A percentile compares a stretch with the other conserved stretches of the same genome.
Evolutionary conservation across 2,113 vertebrate species (phyloP).

Genomic region (Pteropus alecto): DNA sequence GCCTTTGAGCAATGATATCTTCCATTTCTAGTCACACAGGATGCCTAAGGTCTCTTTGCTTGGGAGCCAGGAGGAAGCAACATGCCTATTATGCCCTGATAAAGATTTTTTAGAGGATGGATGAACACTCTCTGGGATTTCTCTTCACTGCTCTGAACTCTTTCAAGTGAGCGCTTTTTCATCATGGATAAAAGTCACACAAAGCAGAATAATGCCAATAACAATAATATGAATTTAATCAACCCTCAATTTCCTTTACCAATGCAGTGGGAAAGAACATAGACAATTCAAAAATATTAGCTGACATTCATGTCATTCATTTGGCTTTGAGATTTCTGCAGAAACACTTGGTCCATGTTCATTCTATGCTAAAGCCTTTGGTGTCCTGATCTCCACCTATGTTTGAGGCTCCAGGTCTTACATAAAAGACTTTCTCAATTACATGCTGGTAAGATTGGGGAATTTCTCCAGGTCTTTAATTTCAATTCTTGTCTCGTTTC

Average conservation of each 20-base stretch:
- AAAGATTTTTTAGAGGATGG: background rate
- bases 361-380: background rate
- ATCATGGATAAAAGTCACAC: background rate
- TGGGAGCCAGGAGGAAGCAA: background rate
- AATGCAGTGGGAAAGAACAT: background rate
- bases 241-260: background rate
- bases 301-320: background rate
- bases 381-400: background rate
- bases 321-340: background rate
- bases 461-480: background rate
- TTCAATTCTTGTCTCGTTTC: slow-evolving; percentile 13
- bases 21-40: background rate
- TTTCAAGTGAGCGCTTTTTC: background rate
- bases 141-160: background rate
- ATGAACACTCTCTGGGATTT: background rate
- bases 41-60: background rate
- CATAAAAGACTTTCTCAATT: background rate
- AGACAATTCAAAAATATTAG: background rate
- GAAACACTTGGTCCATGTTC: background rate
- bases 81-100: background rate
- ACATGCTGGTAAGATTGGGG: background rate
- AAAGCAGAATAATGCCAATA: background rate
- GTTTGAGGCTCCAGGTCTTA: background rate
- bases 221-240: background rate
- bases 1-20: background rate